phyloP scores from a whole-genome alignment of 2,888 invertebrate genomes.

The Agrilus biguttatus region DNA sequence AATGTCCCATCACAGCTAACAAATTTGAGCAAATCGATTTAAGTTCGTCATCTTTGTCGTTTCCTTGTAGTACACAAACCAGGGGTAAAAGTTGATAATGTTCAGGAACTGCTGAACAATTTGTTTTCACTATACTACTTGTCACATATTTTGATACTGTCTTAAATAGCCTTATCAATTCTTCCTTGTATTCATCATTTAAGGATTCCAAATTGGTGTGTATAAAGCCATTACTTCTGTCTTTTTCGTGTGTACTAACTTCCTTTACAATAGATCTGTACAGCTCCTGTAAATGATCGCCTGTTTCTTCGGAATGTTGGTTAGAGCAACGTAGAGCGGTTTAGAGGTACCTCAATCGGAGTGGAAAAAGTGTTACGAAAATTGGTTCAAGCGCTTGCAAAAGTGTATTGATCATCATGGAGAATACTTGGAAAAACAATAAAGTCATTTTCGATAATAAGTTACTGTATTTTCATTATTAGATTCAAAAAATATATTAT shows the following conservation, averaged over 20 bases:
- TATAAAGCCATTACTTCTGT: conserved; percentile 7
- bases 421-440: too few relatives aligned
- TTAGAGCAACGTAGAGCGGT: too few relatives aligned
- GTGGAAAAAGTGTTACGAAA: too few relatives aligned
- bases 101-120: conserved; percentile 33
- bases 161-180: conserved; percentile 52
- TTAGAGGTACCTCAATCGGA: too few relatives aligned
- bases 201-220: conserved; percentile 10
- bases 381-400: too few relatives aligned
- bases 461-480: too few relatives aligned
- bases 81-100: conserved; percentile 45
- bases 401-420: too few relatives aligned
- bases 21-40: conserved; percentile 49
- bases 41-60: conserved; percentile 65
- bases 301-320: too few relatives aligned
- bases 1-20: conserved; percentile 53
- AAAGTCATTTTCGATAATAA: too few relatives aligned
- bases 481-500: too few relatives aligned
- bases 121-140: conserved; percentile 19
- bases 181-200: conserved; percentile 28
- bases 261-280: conserved; percentile 22
- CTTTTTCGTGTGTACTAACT: conserved; percentile 8
- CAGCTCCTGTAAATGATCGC: conserved; percentile 34
- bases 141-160: conserved; percentile 33
- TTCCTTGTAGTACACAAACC: conserved; percentile 62